These are phyloP conservation scores for Periophthalmus modestus DNA, from an alignment of 2,113 vertebrate genomes.

Conservation along the genomic window DNA sequence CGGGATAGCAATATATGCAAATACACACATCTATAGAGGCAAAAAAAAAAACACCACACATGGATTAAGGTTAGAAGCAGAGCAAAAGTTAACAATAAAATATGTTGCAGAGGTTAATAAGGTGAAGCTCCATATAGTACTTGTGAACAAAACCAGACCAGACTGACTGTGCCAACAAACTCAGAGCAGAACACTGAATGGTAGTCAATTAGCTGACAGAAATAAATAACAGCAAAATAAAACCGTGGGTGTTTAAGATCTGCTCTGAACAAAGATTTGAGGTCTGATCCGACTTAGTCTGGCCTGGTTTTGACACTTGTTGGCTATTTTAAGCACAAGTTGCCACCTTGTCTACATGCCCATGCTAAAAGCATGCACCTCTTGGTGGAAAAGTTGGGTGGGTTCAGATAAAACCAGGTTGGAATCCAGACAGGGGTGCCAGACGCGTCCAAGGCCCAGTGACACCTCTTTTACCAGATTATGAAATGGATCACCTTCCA, in stretches of 20 bases:
- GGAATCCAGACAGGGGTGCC: constrained; percentile 93
- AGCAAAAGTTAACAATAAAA: constrained; percentile 59
- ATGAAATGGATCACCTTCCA: constrained; percentile 93
- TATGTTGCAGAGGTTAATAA: constrained; percentile 63
- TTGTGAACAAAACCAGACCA: constrained; percentile 53
- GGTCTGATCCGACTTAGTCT: constrained; percentile 26
- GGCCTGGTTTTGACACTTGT: constrained; percentile 53
- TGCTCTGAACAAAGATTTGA: constrained; percentile 19
- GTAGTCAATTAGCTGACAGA: constrained; percentile 2
- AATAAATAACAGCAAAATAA: constrained; percentile 39
- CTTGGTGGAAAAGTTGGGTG: constrained; percentile 93
- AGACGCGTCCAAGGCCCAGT: constrained; percentile 89
- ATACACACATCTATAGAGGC: constrained; percentile 92
- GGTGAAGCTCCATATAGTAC: constrained; percentile 43
- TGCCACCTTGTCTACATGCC: constrained; percentile 83
- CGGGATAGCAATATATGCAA: constrained; percentile 89
- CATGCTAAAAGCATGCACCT: constrained; percentile 95
- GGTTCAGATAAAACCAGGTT: constrained; percentile 92
- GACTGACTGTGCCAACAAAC: constrained; percentile 23
- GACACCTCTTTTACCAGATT: constrained; percentile 98
- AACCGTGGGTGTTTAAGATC: constrained; percentile 30
- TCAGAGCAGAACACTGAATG: constrained; percentile 15
- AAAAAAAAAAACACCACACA: constrained; percentile 83
- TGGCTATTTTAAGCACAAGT: constrained; percentile 23
- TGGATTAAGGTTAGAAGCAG: constrained; percentile 84